A percentile compares a stretch with the other conserved stretches of the same genome.
phyloP scores from a whole-genome alignment of 2,888 invertebrate genomes.

The Crepidodera aurea region DNA sequence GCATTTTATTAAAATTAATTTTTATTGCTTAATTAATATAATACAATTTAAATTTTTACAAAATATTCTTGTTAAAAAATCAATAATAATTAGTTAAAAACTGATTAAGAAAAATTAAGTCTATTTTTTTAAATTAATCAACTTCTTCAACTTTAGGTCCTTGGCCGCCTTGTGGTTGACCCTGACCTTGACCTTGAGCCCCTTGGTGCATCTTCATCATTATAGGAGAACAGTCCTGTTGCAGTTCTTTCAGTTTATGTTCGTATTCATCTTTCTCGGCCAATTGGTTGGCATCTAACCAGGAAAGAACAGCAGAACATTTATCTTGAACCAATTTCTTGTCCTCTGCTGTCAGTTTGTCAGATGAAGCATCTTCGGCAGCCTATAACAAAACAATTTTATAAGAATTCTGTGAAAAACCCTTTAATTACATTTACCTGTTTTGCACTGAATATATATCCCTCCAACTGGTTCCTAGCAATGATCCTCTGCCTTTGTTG shows the following conservation, averaged over 20 bases:
- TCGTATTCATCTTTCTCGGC: slow-evolving; percentile 84
- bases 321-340: slow-evolving; percentile 73
- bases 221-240: slow-evolving; percentile 77
- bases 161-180: slow-evolving; percentile 50
- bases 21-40: no score
- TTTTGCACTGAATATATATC: slow-evolving; percentile 76
- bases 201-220: slow-evolving; percentile 85
- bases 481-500: slow-evolving; percentile 72
- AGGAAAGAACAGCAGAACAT: slow-evolving; percentile 75
- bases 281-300: slow-evolving; percentile 82
- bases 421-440: slow-evolving; percentile 59
- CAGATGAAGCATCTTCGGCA: slow-evolving; percentile 69
- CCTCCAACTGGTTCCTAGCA: slow-evolving; percentile 79
- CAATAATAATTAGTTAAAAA: no score
- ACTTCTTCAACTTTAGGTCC: slow-evolving; percentile 74
- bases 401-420: not conserved
- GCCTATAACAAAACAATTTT: slow-evolving; percentile 62
- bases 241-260: slow-evolving; percentile 77
- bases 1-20: no score
- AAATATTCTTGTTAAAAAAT: no score
- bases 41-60: no score
- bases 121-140: slow-evolving; percentile 69
- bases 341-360: slow-evolving; percentile 75
- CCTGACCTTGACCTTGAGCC: slow-evolving; percentile 55
- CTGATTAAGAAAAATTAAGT: no score